Evolutionary conservation across 2,888 invertebrate species (phyloP), one percentile per base, ranked within the genome.

Genomic region (Cyclophora punctaria): DNA sequence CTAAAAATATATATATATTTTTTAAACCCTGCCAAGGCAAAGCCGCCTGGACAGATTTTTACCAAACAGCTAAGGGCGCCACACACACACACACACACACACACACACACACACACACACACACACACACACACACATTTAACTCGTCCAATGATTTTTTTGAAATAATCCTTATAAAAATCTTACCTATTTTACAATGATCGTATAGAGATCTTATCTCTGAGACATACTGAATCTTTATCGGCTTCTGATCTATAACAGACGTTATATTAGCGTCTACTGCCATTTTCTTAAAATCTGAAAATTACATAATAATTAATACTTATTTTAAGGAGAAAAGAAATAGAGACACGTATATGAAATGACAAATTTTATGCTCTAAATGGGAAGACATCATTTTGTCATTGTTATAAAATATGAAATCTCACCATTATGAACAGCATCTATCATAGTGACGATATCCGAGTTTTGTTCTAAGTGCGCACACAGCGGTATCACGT

Each of bases 151-250:
- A 20, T 20, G 20, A 20, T 20, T 20, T 20, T n/a, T 20, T 20
- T 20, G 20, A 20, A 20, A 20, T 20, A 20, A 20, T 20, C 1
- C 20, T 20, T 20, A 20, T 20, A 20, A 20, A 20, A 20, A 20
- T 20, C 20, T 20, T 20, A 20, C 20, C 20, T 20, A 20, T 20
- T 20, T 20, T 20, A 20, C 20, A 20, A 42, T 76, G 75, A 58
- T 88, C 87, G 68, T 82, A 77, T 0, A 88, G 58, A 4, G 81
- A 83, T 54, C 85, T 75, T 50, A 79, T 86, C 0, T 71, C 73
- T 5, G 73, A 67, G 2, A 87, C 87, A 65, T 82, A 83, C 56
- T 86, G 86, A 5, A 86, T 62, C 66, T 88, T 88, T 37, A 84
- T 79, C 0, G 87, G 84, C 43, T 69, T 81, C 51, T 87, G 87